phyloP scores from a whole-genome alignment of 2,113 vertebrate species.

The Melanerpes aurifrons region DNA sequence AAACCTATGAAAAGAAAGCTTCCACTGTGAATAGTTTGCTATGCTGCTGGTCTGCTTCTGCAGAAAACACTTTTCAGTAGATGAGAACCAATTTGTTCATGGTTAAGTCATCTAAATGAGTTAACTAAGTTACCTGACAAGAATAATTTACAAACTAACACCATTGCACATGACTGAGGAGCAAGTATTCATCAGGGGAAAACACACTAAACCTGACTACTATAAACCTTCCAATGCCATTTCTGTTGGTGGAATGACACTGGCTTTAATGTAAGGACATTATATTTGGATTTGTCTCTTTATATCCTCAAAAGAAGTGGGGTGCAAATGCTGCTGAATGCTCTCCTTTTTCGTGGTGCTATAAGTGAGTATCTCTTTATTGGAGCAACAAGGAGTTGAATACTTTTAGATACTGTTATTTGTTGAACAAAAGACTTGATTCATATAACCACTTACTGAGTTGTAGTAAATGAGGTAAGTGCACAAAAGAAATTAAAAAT shows the following conservation, averaged over 20 bases:
- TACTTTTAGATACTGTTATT: not conserved
- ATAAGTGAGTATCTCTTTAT: not conserved
- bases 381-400: not conserved
- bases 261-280: too few species aligned
- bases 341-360: not conserved
- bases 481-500: not conserved
- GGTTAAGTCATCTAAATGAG: not conserved
- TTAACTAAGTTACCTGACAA: not conserved
- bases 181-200: not conserved
- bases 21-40: not conserved
- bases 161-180: not conserved
- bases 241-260: not conserved
- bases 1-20: not conserved
- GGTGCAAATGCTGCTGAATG: not conserved
- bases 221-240: not conserved
- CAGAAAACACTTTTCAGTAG: not conserved
- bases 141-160: not conserved
- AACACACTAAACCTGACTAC: not conserved
- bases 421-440: not conserved
- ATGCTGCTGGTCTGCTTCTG: not conserved
- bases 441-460: not conserved
- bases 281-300: not conserved
- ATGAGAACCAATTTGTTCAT: not conserved
- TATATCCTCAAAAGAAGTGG: not conserved
- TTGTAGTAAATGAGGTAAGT: not conserved